Conservation (phyloP, 2,888 invertebrate genomes). For the Plutella xylostella region DNA sequence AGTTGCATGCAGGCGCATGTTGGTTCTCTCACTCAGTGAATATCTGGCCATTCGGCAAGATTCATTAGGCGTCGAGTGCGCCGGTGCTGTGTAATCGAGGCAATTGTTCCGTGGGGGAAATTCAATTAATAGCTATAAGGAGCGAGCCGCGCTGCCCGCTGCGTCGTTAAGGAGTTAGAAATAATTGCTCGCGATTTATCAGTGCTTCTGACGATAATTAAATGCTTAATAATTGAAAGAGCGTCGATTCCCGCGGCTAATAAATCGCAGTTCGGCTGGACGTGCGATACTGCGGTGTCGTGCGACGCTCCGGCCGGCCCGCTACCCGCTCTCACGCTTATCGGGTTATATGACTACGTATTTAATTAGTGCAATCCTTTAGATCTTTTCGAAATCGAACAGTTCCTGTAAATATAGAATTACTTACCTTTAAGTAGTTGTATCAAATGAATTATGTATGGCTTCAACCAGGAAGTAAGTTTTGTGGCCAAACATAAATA, state of each 20-base stretch:
- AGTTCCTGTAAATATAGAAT: too few relatives aligned
- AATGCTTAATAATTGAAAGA: conserved; percentile 60
- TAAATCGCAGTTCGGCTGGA: too few relatives aligned
- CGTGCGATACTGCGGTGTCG: too few relatives aligned
- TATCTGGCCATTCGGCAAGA: conserved; percentile 62
- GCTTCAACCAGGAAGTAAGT: too few relatives aligned
- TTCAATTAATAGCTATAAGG: conserved; percentile 50
- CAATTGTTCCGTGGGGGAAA: conserved; percentile 66
- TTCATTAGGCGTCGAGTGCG: conserved; percentile 67
- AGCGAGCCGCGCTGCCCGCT: conserved; percentile 34
- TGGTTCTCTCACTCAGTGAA: conserved; percentile 62
- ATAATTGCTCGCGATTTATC: conserved; percentile 59
- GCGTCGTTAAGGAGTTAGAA: conserved; percentile 51
- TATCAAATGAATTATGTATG: too few relatives aligned
- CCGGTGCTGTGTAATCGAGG: conserved; percentile 60
- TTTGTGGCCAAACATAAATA: too few relatives aligned
- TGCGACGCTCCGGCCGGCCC: too few relatives aligned
- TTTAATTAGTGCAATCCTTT: too few relatives aligned
- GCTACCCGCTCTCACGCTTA: too few relatives aligned
- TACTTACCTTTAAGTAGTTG: too few relatives aligned
- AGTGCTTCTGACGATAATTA: conserved; percentile 49
- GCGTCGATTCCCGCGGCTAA: conserved; percentile 29
- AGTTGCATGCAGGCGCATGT: conserved; percentile 39
- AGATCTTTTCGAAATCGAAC: too few relatives aligned
- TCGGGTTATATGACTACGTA: too few relatives aligned